phyloP scores from a whole-genome alignment of 2,888 invertebrate species.

The Villa cingulata region DNA sequence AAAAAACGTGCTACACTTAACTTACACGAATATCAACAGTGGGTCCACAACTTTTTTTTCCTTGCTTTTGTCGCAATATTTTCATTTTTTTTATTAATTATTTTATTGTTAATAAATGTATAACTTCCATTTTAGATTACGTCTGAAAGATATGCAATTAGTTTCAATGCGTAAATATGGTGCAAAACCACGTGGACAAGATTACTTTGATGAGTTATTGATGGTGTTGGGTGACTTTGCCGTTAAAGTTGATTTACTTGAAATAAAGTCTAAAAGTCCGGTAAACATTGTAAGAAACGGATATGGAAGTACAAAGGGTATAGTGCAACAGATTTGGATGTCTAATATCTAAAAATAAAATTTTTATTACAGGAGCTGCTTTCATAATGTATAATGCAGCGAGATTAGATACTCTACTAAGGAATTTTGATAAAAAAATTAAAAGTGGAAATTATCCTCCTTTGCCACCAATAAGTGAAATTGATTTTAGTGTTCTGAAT shows the following conservation, averaged over 20 bases:
- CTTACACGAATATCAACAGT: slow-evolving; percentile 21
- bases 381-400: slow-evolving; percentile 70
- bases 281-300: slow-evolving; percentile 38
- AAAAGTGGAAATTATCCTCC: slow-evolving; percentile 42
- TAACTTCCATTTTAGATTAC: slow-evolving; percentile 35
- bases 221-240: slow-evolving; percentile 50
- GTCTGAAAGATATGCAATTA: slow-evolving; percentile 48
- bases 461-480: slow-evolving; percentile 43
- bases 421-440: slow-evolving; percentile 47
- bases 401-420: slow-evolving; percentile 50
- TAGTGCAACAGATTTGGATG: not conserved
- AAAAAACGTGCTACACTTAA: slow-evolving; percentile 38
- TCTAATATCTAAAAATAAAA: slow-evolving; percentile 11
- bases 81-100: no score
- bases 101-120: no score
- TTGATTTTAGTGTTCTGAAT: slow-evolving; percentile 48
- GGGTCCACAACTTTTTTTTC: slow-evolving; percentile 4
- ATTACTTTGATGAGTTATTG: slow-evolving; percentile 42
- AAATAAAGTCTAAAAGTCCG: slow-evolving; percentile 46
- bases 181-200: slow-evolving; percentile 33
- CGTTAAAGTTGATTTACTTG: slow-evolving; percentile 52
- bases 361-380: slow-evolving; percentile 45
- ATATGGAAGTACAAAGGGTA: slow-evolving; percentile 27
- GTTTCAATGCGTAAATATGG: slow-evolving; percentile 58
- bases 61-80: no score